Base-by-base conservation (phyloP, 2,113 vertebrate species). In the Bubo blakistoni region DNA sequence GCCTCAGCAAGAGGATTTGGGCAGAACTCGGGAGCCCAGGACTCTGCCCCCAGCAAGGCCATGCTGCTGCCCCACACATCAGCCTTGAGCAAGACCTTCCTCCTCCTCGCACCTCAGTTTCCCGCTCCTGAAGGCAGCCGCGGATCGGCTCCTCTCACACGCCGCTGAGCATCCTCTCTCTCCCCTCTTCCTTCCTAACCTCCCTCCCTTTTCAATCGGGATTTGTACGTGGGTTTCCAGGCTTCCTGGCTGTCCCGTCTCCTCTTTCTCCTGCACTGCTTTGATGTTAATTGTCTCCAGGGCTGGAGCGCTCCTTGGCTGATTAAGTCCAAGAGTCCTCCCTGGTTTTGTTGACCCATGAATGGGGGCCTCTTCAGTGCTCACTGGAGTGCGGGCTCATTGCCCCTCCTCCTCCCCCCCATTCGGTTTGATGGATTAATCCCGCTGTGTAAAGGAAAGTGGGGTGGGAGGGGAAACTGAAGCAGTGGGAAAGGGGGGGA, bases 301-400 rank as follows among this genome's bases (percentile, higher is more conserved):
- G 83, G 96, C 96, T 88, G 93, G 96, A 98, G 95, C 82, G 52
- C 66, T 98, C 96, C 97, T 97, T 97, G 95, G 96, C 97, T 98
- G 98, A 98, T 98, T 98, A 98, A 98, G 97, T 98, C 97, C 27
- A 92, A 97, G 96, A 95, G 97, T 97, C 96, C 88, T 94, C 97
- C 95, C 96, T 95, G 95, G 97, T 98, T 98, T 98, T 98, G 98
- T 98, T 98, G 98, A 97, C 94, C 92, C 85, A 79, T 98, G 98
- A 98, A 98, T 98, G 98, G 96, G 81, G 96, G 92, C 98, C 98
- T 98, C 98, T 98, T 97, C 98, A 98, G 96, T 98, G 98, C 97
- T 98, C 98, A 98, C 88, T 98, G 98, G 97, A 98, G 98, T 98
- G 98, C 97, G 27, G 95, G 97, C 95, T 96, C 97, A 97, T 97